Base-by-base conservation (phyloP, 2,888 invertebrate species). In the Furcula furcula region DNA sequence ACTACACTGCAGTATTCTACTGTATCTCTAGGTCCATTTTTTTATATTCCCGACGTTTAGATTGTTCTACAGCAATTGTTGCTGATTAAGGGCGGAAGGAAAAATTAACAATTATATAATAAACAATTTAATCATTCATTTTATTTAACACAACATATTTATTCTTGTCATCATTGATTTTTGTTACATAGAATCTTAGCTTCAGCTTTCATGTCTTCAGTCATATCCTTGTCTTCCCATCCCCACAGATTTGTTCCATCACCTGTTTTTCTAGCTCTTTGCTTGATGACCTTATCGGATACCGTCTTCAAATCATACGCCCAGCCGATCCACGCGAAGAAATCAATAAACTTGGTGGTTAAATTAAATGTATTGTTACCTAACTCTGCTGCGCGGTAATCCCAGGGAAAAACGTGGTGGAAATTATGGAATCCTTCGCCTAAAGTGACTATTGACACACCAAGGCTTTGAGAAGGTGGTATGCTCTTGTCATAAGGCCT, bases 401-500 rank as follows among this genome's bases (percentile, higher is more conserved):
- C 76, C 69, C 70, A 76, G 0, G 78, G 77, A 25, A 71, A 77
- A 0, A 53, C 60, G 15, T 78, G 76, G 21, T 78, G 76, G 34
- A 65, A 79, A 20, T 76, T 79, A 28, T 78, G 78, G 15, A 69
- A 78, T 1, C 77, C 78, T 61, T 79, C 79, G 0, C 78, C 76
- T 2, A 61, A 41, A 0, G 67, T 46, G 0, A 46, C 18, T 0
- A 73, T 2, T 1, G 63, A 52, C 1, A 68, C 61, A 0, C 37
- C 6, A 0, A 48, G 3, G 19, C 64, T 76, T 37, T 79, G 64
- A 0, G 44, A 41, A 1, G 79, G 62, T 11, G 43, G 5, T 13
- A 80, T 66, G 4, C 32, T 48, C 46, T 61, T 71, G 36, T 92
- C 81, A 31, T 89, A 90, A 14, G 88, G 84, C 31, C 72, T 78